Evolutionary conservation across 2,888 invertebrate genomes (phyloP).

Genomic region (Sussaba pulchella): DNA sequence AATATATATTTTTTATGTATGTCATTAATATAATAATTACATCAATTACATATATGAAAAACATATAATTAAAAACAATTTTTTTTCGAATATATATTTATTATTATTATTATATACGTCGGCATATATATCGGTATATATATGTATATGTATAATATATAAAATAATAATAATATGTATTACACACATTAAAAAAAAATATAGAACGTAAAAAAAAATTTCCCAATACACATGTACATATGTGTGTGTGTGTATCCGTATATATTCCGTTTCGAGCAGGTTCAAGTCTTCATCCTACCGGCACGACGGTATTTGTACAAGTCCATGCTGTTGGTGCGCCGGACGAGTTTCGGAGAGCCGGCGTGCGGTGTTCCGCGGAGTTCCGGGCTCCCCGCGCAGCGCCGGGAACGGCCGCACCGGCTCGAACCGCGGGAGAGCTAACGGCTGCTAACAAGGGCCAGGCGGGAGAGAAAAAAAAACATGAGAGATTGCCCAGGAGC

Average conservation of each 20-base stretch:
- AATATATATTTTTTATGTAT: too few relatives aligned
- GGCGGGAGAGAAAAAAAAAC: constrained; percentile 47
- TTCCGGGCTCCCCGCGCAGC: constrained; percentile 51
- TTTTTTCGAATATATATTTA: too few relatives aligned
- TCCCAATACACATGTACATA: too few relatives aligned
- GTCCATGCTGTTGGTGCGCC: constrained; percentile 39
- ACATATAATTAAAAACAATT: too few relatives aligned
- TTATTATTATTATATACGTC: too few relatives aligned
- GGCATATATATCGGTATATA: too few relatives aligned
- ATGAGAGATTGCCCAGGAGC: constrained; percentile 30
- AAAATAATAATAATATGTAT: too few relatives aligned
- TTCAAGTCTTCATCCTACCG: constrained; percentile 55
- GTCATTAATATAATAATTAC: too few relatives aligned
- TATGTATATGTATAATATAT: too few relatives aligned
- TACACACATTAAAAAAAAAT: background rate
- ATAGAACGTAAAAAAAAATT: too few relatives aligned
- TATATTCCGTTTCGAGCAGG: constrained; percentile 6
- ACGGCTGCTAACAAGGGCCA: constrained; percentile 77
- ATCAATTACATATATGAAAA: too few relatives aligned
- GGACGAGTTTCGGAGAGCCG: constrained; percentile 55
- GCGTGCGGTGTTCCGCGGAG: constrained; percentile 41
- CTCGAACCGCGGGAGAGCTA: constrained; percentile 69
- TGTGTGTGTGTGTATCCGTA: too few relatives aligned
- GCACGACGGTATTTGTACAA: constrained; percentile 45
- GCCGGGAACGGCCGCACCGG: constrained; percentile 48